These are phyloP conservation scores for Anoplopoma fimbria DNA, from an alignment of 2,113 vertebrate genomes.

Conservation along the genomic window DNA sequence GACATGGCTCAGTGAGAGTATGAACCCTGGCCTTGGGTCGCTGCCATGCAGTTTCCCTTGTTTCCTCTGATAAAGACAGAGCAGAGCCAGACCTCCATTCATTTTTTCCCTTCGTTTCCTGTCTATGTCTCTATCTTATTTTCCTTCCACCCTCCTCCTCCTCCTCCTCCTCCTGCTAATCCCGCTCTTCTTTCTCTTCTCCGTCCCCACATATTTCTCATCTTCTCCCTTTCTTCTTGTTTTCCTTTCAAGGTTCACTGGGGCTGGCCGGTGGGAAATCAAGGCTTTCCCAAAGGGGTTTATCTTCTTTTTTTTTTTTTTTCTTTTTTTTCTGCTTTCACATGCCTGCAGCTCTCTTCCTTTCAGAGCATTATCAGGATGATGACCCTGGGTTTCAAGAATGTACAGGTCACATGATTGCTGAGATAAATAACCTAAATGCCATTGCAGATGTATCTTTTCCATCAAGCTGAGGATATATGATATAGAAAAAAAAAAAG, in stretches of 20 bases:
- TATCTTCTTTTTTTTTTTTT: neutral
- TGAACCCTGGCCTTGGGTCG: slow-evolving; percentile 41
- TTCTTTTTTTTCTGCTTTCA: slow-evolving; percentile 1
- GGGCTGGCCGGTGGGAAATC: slow-evolving; percentile 55
- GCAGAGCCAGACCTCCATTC: slow-evolving; percentile 39
- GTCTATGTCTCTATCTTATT: neutral
- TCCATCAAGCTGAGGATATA: neutral
- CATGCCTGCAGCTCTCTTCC: slow-evolving; percentile 34
- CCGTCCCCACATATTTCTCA: slow-evolving; percentile 16
- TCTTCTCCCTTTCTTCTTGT: slow-evolving; percentile 13
- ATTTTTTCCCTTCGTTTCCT: slow-evolving; percentile 37
- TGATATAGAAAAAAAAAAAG: no score
- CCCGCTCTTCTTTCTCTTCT: slow-evolving; percentile 5
- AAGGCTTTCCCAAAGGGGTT: slow-evolving; percentile 29
- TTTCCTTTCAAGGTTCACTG: slow-evolving; percentile 27
- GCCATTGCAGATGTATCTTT: neutral
- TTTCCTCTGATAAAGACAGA: slow-evolving; percentile 58
- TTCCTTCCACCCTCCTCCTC: slow-evolving; percentile 12
- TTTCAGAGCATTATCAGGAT: slow-evolving; percentile 17
- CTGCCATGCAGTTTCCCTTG: slow-evolving; percentile 30
- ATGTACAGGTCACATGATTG: neutral
- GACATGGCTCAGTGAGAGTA: slow-evolving; percentile 37
- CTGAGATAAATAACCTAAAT: slow-evolving; percentile 11
- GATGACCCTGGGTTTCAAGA: neutral
- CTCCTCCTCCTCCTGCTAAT: slow-evolving; percentile 19